A percentile compares a stretch with the other conserved stretches of the same genome.
These are phyloP conservation scores for Smithornis capensis DNA, from an alignment of 2,113 vertebrate species.

Conservation along the genomic window DNA sequence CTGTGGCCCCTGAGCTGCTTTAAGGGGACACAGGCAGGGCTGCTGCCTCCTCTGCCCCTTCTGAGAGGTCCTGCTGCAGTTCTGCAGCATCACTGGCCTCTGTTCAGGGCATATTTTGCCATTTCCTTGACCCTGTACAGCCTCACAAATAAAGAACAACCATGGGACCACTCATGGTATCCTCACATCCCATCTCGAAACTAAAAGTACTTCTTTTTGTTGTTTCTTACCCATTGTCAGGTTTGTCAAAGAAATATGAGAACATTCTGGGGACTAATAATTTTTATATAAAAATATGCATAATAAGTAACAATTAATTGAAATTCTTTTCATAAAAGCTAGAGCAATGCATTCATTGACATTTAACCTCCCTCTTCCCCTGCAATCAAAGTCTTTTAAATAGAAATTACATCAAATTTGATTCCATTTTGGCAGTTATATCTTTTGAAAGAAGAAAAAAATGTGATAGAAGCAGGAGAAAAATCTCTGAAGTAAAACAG, in stretches of 20 bases:
- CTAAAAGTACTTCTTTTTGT: neutral
- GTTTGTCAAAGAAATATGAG: neutral
- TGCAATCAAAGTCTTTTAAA: slow-evolving; percentile 44
- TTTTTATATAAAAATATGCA: slow-evolving; percentile 11
- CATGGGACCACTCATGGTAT: neutral
- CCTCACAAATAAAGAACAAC: neutral
- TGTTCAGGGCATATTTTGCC: neutral
- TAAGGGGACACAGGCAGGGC: neutral
- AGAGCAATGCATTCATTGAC: slow-evolving; percentile 20
- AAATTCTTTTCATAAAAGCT: slow-evolving; percentile 39
- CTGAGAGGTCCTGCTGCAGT: neutral
- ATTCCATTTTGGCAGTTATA: slow-evolving; percentile 26
- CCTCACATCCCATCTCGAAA: neutral
- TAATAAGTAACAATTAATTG: slow-evolving; percentile 36
- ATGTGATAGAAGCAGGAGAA: neutral
- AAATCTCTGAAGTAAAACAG: slow-evolving; percentile 15
- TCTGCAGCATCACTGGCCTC: neutral
- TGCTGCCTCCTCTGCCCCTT: neutral
- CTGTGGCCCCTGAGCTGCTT: neutral
- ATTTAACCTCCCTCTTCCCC: slow-evolving; percentile 51
- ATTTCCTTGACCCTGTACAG: neutral
- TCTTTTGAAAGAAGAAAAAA: neutral
- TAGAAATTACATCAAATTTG: slow-evolving; percentile 8
- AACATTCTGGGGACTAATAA: neutral
- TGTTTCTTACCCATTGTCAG: neutral